Conservation (phyloP, 2,797 vertebrate genomes). For the Cyprinella venusta region DNA sequence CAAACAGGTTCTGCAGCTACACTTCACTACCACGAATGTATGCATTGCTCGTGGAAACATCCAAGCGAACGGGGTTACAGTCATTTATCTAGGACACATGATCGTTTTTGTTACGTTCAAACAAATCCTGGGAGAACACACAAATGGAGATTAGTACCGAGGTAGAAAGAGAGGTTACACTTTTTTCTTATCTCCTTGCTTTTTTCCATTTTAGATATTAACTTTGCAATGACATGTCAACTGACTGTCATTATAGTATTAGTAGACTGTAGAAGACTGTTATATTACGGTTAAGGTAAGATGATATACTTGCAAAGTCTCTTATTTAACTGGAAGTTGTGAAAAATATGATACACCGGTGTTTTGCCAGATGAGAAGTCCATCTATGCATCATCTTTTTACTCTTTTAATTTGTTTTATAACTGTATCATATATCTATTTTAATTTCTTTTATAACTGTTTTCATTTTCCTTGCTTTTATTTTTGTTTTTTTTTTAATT, state of each 20-base stretch:
- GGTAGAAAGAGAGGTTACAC: not conserved
- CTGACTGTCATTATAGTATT: not conserved
- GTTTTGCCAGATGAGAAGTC: too few species aligned
- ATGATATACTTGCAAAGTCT: not conserved
- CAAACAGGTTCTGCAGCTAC: slow-evolving; percentile 47
- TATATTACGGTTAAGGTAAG: not conserved
- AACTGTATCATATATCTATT: too few species aligned
- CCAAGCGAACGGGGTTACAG: slow-evolving; percentile 16
- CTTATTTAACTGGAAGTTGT: too few species aligned
- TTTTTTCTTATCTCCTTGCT: not conserved
- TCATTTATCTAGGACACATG: slow-evolving; percentile 21
- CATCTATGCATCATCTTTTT: too few species aligned
- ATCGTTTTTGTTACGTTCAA: slow-evolving; percentile 5
- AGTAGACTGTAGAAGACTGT: not conserved
- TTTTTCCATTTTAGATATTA: not conserved
- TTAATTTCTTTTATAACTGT: too few species aligned
- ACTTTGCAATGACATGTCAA: not conserved
- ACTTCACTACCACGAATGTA: not conserved
- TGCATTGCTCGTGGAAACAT: slow-evolving; percentile 41
- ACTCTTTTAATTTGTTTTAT: too few species aligned
- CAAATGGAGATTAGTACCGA: not conserved
- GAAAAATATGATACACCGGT: too few species aligned
- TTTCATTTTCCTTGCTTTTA: too few species aligned
- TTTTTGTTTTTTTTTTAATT: too few species aligned
- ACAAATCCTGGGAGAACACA: slow-evolving; percentile 16